Percentiles rank a stretch among this genome's conserved stretches.
Evolutionary conservation across 2,888 invertebrate species (phyloP).

Genomic region (Nomada ferruginata): DNA sequence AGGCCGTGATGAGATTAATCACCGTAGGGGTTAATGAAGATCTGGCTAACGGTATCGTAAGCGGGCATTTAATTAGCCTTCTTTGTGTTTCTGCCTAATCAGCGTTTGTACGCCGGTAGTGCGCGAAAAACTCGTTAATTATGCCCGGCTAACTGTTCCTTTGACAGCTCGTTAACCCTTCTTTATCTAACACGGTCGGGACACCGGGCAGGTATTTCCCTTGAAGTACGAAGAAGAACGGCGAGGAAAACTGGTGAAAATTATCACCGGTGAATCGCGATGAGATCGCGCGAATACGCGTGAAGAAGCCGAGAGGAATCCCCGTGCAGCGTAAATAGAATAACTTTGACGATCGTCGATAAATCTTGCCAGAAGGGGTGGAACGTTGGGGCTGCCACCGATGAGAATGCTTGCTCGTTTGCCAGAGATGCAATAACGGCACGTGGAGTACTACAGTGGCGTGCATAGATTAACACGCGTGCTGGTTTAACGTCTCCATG

Average conservation of each 20-base stretch:
- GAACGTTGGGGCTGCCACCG: conserved; percentile 19
- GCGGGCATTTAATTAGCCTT: conserved; percentile 54
- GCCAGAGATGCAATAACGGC: conserved; percentile 32
- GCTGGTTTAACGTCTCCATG: conserved; percentile 28
- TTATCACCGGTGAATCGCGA: not conserved
- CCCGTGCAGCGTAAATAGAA: conserved; percentile 35
- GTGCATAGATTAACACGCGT: conserved; percentile 31
- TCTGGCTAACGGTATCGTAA: conserved; percentile 43
- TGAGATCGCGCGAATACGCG: not conserved
- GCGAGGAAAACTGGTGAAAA: not conserved
- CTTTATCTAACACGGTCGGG: conserved; percentile 27
- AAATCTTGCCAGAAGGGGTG: conserved; percentile 28
- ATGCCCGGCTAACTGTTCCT: conserved; percentile 46
- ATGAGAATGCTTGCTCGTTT: conserved; percentile 43
- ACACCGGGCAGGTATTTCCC: not conserved
- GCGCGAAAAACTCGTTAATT: conserved; percentile 47
- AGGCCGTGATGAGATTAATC: conserved; percentile 31
- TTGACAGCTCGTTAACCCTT: conserved; percentile 51
- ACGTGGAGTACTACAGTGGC: conserved; percentile 40
- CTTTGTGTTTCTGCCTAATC: conserved; percentile 45
- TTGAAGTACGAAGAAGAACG: too few relatives aligned
- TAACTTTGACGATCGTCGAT: conserved; percentile 36
- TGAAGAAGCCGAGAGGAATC: conserved; percentile 1
- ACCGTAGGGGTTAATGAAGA: conserved; percentile 49
- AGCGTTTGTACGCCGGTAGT: conserved; percentile 23